Evolutionary conservation across 2,797 vertebrate species (phyloP).

Genomic region (Amniataba percoides): DNA sequence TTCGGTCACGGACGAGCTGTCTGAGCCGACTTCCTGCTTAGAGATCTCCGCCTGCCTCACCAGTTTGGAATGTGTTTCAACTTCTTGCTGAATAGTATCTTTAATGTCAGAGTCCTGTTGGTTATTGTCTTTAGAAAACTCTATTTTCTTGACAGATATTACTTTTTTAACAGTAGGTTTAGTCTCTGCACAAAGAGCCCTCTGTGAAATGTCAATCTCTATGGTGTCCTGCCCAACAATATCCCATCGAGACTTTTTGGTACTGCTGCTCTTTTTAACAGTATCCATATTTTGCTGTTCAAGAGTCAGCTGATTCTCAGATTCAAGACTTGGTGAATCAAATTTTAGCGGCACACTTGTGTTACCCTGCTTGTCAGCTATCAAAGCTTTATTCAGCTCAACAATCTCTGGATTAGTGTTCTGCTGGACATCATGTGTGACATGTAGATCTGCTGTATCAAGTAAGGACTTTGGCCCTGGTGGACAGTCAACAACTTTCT

Average conservation of each 20-base stretch:
- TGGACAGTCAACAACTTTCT: conserved; percentile 60
- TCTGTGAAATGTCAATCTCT: conserved; percentile 74
- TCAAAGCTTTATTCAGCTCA: conserved; percentile 51
- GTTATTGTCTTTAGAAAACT: conserved; percentile 74
- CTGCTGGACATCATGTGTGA: conserved; percentile 66
- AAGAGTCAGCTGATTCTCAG: conserved; percentile 55
- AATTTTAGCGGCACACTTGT: conserved; percentile 32
- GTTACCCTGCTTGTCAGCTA: conserved; percentile 31
- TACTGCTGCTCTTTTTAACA: conserved; percentile 66
- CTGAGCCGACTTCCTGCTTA: conserved; percentile 48
- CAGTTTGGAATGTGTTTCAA: conserved; percentile 65
- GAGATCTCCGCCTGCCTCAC: conserved; percentile 40
- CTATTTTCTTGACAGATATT: conserved; percentile 79
- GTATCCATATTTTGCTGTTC: conserved; percentile 61
- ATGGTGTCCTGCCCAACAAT: conserved; percentile 83
- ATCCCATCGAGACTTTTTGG: conserved; percentile 87
- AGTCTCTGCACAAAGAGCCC: conserved; percentile 62
- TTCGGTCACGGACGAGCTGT: conserved; percentile 37
- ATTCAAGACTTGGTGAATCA: conserved; percentile 56
- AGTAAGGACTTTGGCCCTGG: conserved; percentile 54
- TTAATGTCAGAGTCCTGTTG: conserved; percentile 66
- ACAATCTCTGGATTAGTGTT: conserved; percentile 73
- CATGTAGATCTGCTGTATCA: conserved; percentile 58
- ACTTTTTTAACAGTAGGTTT: conserved; percentile 74
- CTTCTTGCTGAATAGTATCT: conserved; percentile 47